Base-by-base conservation (phyloP, 2,797 vertebrate species). In the Todus mexicanus region DNA sequence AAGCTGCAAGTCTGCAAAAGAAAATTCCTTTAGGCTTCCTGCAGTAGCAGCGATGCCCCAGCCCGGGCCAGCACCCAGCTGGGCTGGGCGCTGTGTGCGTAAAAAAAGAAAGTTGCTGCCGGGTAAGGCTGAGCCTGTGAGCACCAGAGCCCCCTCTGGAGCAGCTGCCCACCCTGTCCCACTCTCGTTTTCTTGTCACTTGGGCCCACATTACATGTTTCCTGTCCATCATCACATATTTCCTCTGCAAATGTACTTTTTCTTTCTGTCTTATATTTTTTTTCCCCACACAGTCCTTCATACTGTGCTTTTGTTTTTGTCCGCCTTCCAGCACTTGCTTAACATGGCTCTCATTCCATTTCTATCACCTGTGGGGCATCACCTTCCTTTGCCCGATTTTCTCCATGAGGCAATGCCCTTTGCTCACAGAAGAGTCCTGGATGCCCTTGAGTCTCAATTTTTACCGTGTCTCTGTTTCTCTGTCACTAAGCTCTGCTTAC, bases 21-120 rank as follows among this genome's bases (percentile, higher is more conserved):
- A 1, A 42, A 38, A 3, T 29, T 13, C 31, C 5, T 29, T 0
- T 2, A 2, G 35, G 38, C 11, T 2, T 6, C 2, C 12, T 0
- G 47, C 6, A 37, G 29, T 35, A 6, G 65, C 42, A 9, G 10
- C 37, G 2, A 3, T 12, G 38, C 14, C 21, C 11, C 10, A 5
- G 35, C 19, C 47, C 6, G 42, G 12, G 40, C 4, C 31, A 17
- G 73, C 35, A 3, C 3, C 35, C 7, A 1, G 43, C 33, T 1
- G 7, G 42, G 48, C 60, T 17, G 17, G n/a, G 22, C 8, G 33
- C 25, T 1, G 1, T 15, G 3, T n/a, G n/a, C n/a, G n/a, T n/a
- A n/a, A n/a, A n/a, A n/a, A n/a, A n/a, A n/a, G n/a, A n/a, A n/a
- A n/a, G n/a, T n/a, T n/a, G n/a, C n/a, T 12, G 37, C 50, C 5